Evolutionary conservation across 2,888 invertebrate genomes (phyloP), one percentile per base, ranked within the genome.

Genomic region (Alviniconcha strummeri): DNA sequence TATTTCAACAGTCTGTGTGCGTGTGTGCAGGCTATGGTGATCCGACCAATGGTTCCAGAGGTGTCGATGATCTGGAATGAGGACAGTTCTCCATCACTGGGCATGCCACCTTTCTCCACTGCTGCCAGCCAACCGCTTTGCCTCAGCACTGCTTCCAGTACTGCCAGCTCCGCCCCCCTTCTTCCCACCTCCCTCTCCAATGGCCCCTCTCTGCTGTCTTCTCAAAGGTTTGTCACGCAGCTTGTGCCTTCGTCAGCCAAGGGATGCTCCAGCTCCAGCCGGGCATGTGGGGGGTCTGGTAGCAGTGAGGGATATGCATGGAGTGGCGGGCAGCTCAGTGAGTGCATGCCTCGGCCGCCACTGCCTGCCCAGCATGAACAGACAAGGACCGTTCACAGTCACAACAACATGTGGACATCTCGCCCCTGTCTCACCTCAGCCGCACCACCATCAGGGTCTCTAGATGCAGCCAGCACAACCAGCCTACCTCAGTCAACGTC

Each of bases 31-130:
- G 86, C 89, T n/a, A 89, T 90, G 72, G 84, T 88, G n/a, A 85
- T 90, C 77, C 88, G 89, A 81, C 90, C 92, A 3, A 88, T 91
- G 87, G 93, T 93, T 0, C 93, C 93, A n/a, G 93, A 93, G 85
- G 92, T 93, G 1, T 91, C 92, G 1, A 86, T 93, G n/a, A 87
- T 93, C 57, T 91, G 91, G 86, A 80, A 80, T 55, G 87, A 87
- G 5, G 17, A 84, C 7, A 60, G 76, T 69, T 64, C 60, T 17
- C 71, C 75, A 60, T 3, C 72, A 36, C 19, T 17, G 17, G 9
- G n/a, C 55, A 69, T 15, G 81, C 54, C 67, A 52, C 67, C 60
- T 83, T 74, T 57, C 52, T 19, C 75, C 19, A 9, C 64, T 19
- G 19, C 77, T 36, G 56, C 56, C 76, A 56, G 56, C n/a, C 76